Conservation (phyloP, 2,888 invertebrate genomes). For the Acronicta alni region DNA sequence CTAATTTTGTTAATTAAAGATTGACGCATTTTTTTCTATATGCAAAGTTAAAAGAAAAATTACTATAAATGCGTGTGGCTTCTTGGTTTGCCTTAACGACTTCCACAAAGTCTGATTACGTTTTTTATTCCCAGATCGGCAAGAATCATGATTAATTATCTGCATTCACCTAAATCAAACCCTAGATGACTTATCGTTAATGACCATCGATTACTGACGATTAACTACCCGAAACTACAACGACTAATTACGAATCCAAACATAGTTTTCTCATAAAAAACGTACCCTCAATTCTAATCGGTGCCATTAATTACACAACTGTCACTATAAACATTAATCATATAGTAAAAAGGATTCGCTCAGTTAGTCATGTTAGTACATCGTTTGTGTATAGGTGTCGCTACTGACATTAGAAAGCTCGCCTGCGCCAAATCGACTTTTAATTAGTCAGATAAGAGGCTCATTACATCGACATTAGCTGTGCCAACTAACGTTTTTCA, state of each 20-base stretch:
- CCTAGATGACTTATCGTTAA: slow-evolving; percentile 52
- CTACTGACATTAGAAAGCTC: slow-evolving; percentile 78
- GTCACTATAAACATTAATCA: slow-evolving; percentile 75
- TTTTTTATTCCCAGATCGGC: slow-evolving; percentile 33
- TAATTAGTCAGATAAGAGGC: slow-evolving; percentile 87
- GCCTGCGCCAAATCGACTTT: slow-evolving; percentile 84
- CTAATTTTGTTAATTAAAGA: no score
- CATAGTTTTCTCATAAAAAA: slow-evolving; percentile 48
- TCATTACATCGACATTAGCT: slow-evolving; percentile 85
- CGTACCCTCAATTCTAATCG: slow-evolving; percentile 51
- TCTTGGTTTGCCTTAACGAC: slow-evolving; percentile 37
- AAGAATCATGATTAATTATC: slow-evolving; percentile 49
- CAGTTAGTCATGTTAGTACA: slow-evolving; percentile 71
- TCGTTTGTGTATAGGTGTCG: slow-evolving; percentile 57
- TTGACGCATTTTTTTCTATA: no score
- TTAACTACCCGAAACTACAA: slow-evolving; percentile 44
- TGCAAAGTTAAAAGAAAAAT: neutral
- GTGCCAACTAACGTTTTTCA: slow-evolving; percentile 80
- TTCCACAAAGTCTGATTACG: slow-evolving; percentile 34
- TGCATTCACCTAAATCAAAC: slow-evolving; percentile 46
- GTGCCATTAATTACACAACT: slow-evolving; percentile 62
- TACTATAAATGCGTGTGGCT: slow-evolving; percentile 34
- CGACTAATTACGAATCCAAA: slow-evolving; percentile 52
- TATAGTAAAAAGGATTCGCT: slow-evolving; percentile 73
- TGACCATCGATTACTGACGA: slow-evolving; percentile 53